Percentiles rank a stretch among this genome's conserved stretches.
These are phyloP conservation scores for Muntiacus muntjak DNA, from an alignment of 2,113 vertebrate species.

Conservation along the genomic window DNA sequence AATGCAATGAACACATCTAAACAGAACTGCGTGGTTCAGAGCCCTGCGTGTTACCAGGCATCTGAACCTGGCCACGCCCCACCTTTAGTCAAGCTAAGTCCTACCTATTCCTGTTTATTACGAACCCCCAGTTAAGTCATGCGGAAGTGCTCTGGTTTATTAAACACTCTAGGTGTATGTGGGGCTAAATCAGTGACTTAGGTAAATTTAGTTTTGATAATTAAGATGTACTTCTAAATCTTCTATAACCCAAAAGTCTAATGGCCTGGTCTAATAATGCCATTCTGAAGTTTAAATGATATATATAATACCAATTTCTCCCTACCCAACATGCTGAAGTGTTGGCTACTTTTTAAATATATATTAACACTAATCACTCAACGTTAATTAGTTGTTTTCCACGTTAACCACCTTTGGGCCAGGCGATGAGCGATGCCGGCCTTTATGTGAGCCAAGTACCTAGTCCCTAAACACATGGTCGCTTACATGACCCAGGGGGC, in stretches of 20 bases:
- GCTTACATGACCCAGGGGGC: not conserved
- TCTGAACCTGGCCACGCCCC: accelerated
- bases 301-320: not conserved
- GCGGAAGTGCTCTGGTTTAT: not conserved
- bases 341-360: not conserved
- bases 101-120: not conserved
- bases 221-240: not conserved
- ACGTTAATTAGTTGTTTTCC: not conserved
- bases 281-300: not conserved
- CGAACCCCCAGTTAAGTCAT: not conserved
- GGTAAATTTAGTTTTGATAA: not conserved
- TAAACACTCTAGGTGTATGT: not conserved
- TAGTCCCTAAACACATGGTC: not conserved
- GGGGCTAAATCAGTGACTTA: not conserved
- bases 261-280: not conserved
- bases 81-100: not conserved
- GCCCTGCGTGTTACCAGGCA: not conserved
- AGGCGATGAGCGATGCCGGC: not conserved
- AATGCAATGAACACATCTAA: not conserved
- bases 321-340: not conserved
- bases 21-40: accelerated
- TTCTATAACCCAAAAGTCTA: not conserved
- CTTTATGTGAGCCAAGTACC: not conserved
- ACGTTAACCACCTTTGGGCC: not conserved
- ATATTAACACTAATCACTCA: not conserved